phyloP scores from a whole-genome alignment of 1,140 invertebrate genomes.

The Drosophila athabasca region DNA sequence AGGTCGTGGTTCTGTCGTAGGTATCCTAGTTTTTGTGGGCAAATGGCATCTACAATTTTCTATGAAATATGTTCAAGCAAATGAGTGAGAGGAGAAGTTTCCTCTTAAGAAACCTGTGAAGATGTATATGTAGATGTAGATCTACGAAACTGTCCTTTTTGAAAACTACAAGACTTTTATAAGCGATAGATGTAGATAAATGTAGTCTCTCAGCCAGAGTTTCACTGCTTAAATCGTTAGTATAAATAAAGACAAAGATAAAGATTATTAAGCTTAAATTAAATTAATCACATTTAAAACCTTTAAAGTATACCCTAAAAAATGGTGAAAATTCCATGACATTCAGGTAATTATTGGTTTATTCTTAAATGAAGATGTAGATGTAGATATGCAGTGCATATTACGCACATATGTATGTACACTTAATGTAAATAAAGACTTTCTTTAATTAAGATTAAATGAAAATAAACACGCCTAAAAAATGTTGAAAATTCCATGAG shows the following conservation, averaged over 20 bases:
- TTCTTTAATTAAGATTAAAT: too few relatives aligned
- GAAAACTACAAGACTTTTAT: neutral
- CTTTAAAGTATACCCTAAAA: neutral
- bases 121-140: neutral
- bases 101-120: neutral
- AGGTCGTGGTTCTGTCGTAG: conserved; percentile 12
- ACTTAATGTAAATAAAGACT: too few relatives aligned
- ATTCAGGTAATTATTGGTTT: too few relatives aligned
- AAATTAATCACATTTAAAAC: neutral
- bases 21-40: conserved; percentile 8
- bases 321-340: neutral
- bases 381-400: too few relatives aligned
- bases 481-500: too few relatives aligned
- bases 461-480: too few relatives aligned
- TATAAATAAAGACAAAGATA: too few relatives aligned
- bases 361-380: too few relatives aligned
- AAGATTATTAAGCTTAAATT: neutral
- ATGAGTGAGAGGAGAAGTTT: neutral
- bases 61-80: conserved; percentile 23
- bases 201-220: too few relatives aligned
- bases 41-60: conserved; percentile 38
- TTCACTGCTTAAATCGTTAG: too few relatives aligned
- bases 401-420: too few relatives aligned
- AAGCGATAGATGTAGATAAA: too few relatives aligned
- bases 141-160: neutral